Base-by-base conservation (phyloP, 2,888 invertebrate genomes). In the Alloscopus bannaensis region DNA sequence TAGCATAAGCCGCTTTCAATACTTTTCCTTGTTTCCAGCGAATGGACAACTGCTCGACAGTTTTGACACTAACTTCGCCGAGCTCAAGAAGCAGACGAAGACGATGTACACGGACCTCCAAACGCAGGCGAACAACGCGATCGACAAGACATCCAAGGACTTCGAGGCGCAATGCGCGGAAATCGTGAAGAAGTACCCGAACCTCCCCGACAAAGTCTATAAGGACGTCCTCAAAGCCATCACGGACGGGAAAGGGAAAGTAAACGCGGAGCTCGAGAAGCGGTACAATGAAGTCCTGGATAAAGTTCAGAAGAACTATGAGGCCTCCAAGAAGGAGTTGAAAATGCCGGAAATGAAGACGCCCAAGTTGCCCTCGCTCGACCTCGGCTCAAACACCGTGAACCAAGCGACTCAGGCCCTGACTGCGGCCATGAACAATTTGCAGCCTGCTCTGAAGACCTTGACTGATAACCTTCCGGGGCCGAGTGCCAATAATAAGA, bases 151-250 rank as follows among this genome's bases (percentile, higher is more conserved):
- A 22, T 13, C 42, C 3, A 52, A 40, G 8, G 52, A 76, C 3
- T 81, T 81, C 28, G 8, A 45, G 20, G 68, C 28, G 8, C 65
- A 77, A 26, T 77, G 71, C n/a, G 68, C 71, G 24, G 76, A 81
- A 0, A 13, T 66, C 3, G n/a, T 55, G 2, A 81, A 81, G 36
- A 81, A 81, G 55, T 47, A 72, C 22, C 66, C 70, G 47, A 16
- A 8, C 2, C 62, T 81, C 31, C 60, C 70, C 1, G 66, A 65
- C 11, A 26, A 20, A 8, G 52, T 50, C 1, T 71, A 70, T 36
- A 65, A 76, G 36, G 72, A 77, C 1, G 62, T 65, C 0, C 3
- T 81, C 0, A 62, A 55, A 20, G 11, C 50, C 11, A 36, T 81
- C 18, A 24, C 20, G 4, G 76, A 55, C 20, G 22, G 36, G 22